Base-by-base conservation (phyloP, 35 echinoderm and acorn worm species). In the Acanthaster planci region DNA sequence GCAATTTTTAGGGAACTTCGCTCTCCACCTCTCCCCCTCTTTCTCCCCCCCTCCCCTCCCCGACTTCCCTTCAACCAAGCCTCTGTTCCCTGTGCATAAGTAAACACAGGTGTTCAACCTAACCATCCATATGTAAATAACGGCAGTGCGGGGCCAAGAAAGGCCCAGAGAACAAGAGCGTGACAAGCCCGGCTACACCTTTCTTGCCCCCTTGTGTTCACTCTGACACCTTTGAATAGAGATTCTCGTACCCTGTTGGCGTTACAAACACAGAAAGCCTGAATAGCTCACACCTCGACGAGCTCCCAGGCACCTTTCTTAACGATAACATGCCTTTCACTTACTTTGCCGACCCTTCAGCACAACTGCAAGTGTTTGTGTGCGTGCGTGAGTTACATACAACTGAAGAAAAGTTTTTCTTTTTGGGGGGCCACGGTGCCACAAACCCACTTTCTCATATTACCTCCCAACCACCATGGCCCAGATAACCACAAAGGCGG, bases 51-150 rank as follows among this genome's bases (percentile, higher is more conserved):
- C 42, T 12, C 12, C 4, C 42, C 42, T 47, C 42, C 42, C 4
- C 12, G 4, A 4, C 42, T 12, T 47, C 12, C 42, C 12, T 47
- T 47, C 42, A 47, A 47, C 4, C 42, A 19, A 35, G 26, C 64
- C 34, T 72, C 26, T 72, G 64, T 72, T 34, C 22, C 26, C 64
- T 26, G 1, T 10, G 64, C 64, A 72, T 31, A 34, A 72, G 64
- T 72, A 72, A 72, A 72, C 64, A 72, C 64, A 72, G 64, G 64
- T 72, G 64, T 72, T 72, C 64, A 72, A 10, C 23, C 26, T 35
- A 19, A 26, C 64, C 64, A 72, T 72, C 64, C 64, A 72, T 72
- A 72, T 72, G 64, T 72, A 72, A 72, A 72, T 72, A 72, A 7
- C 8, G 18, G 64, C 34, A 72, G 64, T 31, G 64, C 10, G 64